These are phyloP conservation scores for Spheniscus humboldti DNA, from an alignment of 2,797 vertebrate genomes.

Conservation along the genomic window DNA sequence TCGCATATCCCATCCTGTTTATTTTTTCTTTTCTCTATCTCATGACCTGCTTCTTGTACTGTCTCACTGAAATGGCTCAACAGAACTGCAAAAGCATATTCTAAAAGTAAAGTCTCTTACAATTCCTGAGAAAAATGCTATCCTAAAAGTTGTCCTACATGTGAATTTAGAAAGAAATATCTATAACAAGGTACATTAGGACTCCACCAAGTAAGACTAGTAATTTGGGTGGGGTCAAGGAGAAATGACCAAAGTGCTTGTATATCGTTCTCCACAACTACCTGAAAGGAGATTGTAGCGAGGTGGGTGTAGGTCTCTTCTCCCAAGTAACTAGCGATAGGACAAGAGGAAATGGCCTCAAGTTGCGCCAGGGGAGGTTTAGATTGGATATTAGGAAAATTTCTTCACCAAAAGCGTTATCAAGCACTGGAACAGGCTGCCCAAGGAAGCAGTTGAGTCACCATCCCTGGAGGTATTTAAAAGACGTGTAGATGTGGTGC, in stretches of 20 bases:
- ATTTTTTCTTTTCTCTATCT: neutral
- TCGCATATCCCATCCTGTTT: neutral
- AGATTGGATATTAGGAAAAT: neutral
- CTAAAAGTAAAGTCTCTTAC: neutral
- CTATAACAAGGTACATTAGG: neutral
- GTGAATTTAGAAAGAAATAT: neutral
- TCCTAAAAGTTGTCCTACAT: neutral
- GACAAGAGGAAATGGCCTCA: neutral
- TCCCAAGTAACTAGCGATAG: neutral
- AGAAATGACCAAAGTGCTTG: neutral
- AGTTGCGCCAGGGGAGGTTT: neutral
- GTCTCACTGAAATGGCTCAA: neutral
- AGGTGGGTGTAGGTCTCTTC: neutral
- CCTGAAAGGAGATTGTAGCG: neutral
- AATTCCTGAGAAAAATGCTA: neutral
- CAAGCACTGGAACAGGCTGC: neutral
- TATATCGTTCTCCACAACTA: neutral
- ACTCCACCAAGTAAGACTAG: neutral
- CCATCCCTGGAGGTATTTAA: neutral
- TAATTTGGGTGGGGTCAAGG: neutral
- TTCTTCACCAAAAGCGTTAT: neutral
- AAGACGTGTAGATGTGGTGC: neutral
- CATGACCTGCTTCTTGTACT: neutral
- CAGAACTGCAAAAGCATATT: constrained; percentile 7
- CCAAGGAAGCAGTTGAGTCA: neutral